These are phyloP conservation scores for Antedon mediterranea DNA, from an alignment of 53 echinoderm and acorn worm species.

Conservation along the genomic window DNA sequence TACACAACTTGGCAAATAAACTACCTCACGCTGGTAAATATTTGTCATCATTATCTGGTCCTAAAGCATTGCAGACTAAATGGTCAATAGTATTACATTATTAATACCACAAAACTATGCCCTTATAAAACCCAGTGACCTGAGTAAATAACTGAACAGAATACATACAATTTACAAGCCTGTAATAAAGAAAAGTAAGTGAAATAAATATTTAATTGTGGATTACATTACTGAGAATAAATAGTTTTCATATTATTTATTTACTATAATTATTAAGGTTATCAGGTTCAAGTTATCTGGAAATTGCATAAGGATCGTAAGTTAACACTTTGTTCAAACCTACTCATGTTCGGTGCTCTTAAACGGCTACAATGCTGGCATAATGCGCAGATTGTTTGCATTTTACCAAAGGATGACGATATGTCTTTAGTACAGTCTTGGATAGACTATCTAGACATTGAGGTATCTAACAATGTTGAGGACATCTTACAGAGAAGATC, in stretches of 20 bases:
- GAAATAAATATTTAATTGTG: not conserved
- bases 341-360: slow-evolving; percentile 30
- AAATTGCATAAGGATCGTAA: not conserved
- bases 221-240: not conserved
- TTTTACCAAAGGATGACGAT: not conserved
- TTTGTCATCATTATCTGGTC: not conserved
- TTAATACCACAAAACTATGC: not conserved
- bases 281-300: not conserved
- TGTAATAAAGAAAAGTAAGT: not conserved
- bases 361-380: slow-evolving; percentile 34
- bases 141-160: not conserved
- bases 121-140: not conserved
- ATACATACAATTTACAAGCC: too few relatives aligned
- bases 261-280: not conserved
- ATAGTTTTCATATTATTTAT: not conserved
- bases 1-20: slow-evolving; percentile 26
- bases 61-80: not conserved
- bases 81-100: not conserved
- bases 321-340: slow-evolving; percentile 4
- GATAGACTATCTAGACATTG: not conserved
- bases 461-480: not conserved
- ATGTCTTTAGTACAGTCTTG: not conserved
- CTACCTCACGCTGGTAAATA: slow-evolving; percentile 23
- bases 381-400: not conserved
- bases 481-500: not conserved